Conservation (phyloP, 2,888 invertebrate species). For the Pterostichus madidus region DNA sequence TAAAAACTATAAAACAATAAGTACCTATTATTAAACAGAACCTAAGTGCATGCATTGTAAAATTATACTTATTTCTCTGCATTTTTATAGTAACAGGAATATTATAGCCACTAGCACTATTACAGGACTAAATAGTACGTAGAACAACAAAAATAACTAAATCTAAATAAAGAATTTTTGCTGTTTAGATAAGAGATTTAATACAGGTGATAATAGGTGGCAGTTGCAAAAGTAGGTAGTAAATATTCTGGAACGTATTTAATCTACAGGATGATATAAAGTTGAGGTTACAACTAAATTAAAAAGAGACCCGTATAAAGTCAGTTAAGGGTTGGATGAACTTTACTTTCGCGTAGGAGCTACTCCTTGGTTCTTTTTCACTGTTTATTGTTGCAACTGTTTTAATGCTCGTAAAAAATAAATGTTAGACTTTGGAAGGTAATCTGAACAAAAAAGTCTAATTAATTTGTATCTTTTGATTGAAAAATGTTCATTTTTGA, state of each 20-base stretch:
- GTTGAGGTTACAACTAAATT: constrained; percentile 16
- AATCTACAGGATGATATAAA: constrained; percentile 12
- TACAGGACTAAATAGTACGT: too few relatives aligned
- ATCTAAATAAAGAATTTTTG: too few relatives aligned
- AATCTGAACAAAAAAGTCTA: too few relatives aligned
- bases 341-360: neutral
- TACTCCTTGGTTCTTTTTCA: neutral
- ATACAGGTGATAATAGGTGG: constrained; percentile 18
- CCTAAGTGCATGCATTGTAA: too few relatives aligned
- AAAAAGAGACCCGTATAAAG: constrained; percentile 3
- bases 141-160: too few relatives aligned
- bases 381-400: constrained; percentile 30
- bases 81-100: too few relatives aligned
- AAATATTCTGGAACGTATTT: neutral
- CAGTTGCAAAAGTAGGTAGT: neutral
- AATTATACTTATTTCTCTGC: too few relatives aligned
- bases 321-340: neutral
- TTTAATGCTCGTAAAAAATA: constrained; percentile 15
- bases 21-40: too few relatives aligned
- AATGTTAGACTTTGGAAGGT: neutral
- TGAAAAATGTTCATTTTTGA: too few relatives aligned
- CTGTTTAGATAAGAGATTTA: neutral
- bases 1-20: neutral
- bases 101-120: too few relatives aligned
- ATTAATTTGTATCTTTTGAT: too few relatives aligned